Conservation (phyloP, 1,140 invertebrate species). For the Rhagoletis pomonella region DNA sequence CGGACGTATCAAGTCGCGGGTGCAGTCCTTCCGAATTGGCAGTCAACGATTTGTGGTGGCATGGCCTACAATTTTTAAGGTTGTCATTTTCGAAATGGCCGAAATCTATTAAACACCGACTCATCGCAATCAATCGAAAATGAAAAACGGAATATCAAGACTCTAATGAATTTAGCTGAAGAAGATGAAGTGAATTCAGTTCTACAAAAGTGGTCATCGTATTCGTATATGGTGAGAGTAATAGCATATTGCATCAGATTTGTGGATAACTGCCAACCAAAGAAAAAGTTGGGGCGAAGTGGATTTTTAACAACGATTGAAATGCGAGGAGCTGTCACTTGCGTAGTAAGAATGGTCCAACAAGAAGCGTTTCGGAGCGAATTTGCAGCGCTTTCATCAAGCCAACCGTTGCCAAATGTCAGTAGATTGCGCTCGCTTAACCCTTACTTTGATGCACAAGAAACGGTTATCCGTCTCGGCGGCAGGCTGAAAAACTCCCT, state of each 20-base stretch:
- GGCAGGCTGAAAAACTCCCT: background rate
- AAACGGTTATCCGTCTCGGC: background rate
- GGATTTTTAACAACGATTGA: background rate
- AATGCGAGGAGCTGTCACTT: no score
- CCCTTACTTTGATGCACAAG: background rate
- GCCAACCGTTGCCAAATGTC: no score
- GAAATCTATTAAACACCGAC: background rate
- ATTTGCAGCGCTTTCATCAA: no score
- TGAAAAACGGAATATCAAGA: background rate
- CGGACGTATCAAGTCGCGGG: background rate
- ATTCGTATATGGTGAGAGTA: background rate
- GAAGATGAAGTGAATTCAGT: background rate
- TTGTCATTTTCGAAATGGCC: background rate
- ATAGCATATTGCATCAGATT: slow-evolving; percentile 26
- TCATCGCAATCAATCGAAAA: background rate
- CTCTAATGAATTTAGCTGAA: background rate
- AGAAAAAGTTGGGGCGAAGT: background rate
- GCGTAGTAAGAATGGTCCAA: background rate
- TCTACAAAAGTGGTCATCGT: background rate
- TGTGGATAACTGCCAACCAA: background rate
- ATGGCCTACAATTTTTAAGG: background rate
- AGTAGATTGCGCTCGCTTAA: background rate
- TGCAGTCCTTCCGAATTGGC: background rate
- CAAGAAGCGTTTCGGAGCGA: background rate
- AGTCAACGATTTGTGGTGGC: background rate